Conservation (phyloP, 1,140 invertebrate genomes). For the Trachymyrmex cornetzi region DNA sequence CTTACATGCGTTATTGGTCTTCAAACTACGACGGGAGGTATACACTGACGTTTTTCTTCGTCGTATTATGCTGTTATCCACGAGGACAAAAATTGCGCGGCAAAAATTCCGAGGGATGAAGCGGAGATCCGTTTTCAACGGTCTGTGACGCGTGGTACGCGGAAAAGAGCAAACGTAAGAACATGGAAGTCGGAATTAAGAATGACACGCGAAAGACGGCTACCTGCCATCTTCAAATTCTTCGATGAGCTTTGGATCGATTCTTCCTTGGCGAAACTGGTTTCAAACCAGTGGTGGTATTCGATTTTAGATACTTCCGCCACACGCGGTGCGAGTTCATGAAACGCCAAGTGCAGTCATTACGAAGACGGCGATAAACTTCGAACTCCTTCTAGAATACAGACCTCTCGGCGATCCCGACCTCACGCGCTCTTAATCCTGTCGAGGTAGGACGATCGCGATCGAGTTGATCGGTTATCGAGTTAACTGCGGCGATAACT, state of each 20-base stretch:
- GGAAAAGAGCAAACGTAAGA: neutral
- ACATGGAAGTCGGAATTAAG: neutral
- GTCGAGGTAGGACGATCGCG: slow-evolving; percentile 2
- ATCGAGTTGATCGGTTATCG: slow-evolving; percentile 42
- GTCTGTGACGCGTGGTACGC: neutral
- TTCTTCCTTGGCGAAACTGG: neutral
- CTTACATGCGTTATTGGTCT: neutral
- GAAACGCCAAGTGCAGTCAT: slow-evolving; percentile 57
- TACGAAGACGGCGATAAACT: slow-evolving; percentile 1
- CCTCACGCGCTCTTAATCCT: slow-evolving; percentile 50
- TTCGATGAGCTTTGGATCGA: neutral
- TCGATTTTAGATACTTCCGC: neutral
- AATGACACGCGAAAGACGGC: neutral
- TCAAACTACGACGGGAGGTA: neutral
- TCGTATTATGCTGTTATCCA: neutral
- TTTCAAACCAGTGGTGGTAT: neutral
- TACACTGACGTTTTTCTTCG: neutral
- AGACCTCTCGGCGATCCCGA: slow-evolving; percentile 19
- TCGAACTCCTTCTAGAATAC: slow-evolving; percentile 26
- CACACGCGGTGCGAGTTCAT: neutral
- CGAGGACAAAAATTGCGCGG: neutral
- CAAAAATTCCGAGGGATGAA: neutral
- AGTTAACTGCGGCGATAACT: slow-evolving; percentile 44
- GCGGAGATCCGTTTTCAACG: neutral
- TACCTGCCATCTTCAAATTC: neutral